Evolutionary conservation across 2,888 invertebrate species (phyloP), one percentile per base, ranked within the genome.

Genomic region (Hyposoter dolosus): DNA sequence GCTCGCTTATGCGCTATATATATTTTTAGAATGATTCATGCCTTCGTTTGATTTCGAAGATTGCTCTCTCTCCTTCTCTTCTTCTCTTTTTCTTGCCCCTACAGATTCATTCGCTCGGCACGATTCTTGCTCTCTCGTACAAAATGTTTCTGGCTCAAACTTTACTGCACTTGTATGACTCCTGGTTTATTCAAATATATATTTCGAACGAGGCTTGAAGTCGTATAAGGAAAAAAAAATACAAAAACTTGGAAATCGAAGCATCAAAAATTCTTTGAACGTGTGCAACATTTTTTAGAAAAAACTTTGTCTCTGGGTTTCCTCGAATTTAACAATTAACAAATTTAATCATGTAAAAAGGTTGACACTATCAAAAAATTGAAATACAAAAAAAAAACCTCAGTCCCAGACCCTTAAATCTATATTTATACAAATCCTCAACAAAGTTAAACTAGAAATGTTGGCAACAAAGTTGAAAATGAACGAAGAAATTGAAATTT

Each of bases 21-120:
- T 93, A 93, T 93, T 93, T 93, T 93, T 93, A 93, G 93, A 91
- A 91, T 92, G 92, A 93, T 92, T 89, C 90, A 92, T 90, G 92
- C 80, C 88, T 93, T 88, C 90, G 92, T 92, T 93, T 93, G 93
- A 93, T 93, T 93, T 88, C 91, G 90, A 92, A 92, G 91, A 93
- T 93, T 90, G 90, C 90, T 87, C 87, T 86, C 83, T 53, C 56
- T 63, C 83, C 82, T 74, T 71, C 45, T 68, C 72, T 65, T 69
- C 69, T 60, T 82, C 47, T 72, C 35, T 19, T 45, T 47, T 23
- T 50, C 50, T 50, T 45, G 60, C 47, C 32, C 47, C 32, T 60
- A 35, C 56, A 15, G 32, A 68, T 75, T 50, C 72, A 56, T 43
- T 53, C 56, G 65, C 47, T 50, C 15, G 28, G 50, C 50, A 19